Percentiles rank a stretch among this genome's conserved stretches.
Evolutionary conservation across 2,888 invertebrate species (phyloP).

Genomic region (Suillia variegata): DNA sequence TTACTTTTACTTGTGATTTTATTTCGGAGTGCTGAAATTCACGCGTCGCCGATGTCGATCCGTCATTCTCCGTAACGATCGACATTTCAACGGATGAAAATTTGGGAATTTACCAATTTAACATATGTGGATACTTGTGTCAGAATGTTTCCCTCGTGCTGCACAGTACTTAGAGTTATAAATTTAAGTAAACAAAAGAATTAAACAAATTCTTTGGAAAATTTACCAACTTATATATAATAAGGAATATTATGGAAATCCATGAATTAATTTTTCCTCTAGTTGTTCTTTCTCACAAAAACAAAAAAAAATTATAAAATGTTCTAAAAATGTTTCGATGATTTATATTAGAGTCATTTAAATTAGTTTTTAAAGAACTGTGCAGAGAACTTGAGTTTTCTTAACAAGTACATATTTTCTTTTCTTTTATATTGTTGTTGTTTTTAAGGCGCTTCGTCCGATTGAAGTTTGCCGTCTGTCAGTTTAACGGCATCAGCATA

Average conservation of each 20-base stretch:
- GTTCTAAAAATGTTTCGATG: too few relatives aligned
- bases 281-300: too few relatives aligned
- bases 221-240: not conserved
- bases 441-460: constrained; percentile 22
- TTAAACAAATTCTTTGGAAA: too few relatives aligned
- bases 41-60: constrained; percentile 27
- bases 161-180: not conserved
- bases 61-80: constrained; percentile 34
- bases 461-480: constrained; percentile 56
- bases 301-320: too few relatives aligned
- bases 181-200: too few relatives aligned
- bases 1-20: not conserved
- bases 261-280: too few relatives aligned
- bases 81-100: constrained; percentile 8
- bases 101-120: not conserved
- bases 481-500: constrained; percentile 52
- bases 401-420: not conserved
- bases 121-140: not conserved
- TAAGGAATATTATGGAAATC: not conserved
- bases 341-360: too few relatives aligned
- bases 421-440: constrained; percentile 12
- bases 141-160: not conserved
- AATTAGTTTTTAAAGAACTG: too few relatives aligned
- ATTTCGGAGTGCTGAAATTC: constrained; percentile 46
- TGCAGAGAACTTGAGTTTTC: constrained; percentile 19